phyloP scores from a whole-genome alignment of 2,113 vertebrate genomes.

The Climacteris rufus region DNA sequence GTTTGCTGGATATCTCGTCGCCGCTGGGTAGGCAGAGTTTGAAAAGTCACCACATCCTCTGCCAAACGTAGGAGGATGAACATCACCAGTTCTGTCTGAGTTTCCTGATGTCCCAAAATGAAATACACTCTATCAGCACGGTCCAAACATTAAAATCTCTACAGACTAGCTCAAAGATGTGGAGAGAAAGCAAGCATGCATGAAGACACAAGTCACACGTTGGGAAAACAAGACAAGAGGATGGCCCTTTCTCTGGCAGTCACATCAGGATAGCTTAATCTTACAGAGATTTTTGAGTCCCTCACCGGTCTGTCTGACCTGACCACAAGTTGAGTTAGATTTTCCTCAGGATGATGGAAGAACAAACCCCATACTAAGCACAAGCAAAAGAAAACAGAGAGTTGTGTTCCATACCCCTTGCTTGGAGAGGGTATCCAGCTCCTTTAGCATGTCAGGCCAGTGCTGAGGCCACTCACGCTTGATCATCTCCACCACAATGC shows the following conservation, averaged over 20 bases:
- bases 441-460: constrained; percentile 95
- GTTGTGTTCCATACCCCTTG: constrained; percentile 79
- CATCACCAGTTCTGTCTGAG: constrained; percentile 97
- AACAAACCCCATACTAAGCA: not conserved
- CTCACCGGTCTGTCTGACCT: not conserved
- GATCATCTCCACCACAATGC: constrained; percentile 96
- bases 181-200: not conserved
- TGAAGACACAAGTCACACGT: not conserved
- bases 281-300: not conserved
- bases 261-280: not conserved
- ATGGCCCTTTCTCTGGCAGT: not conserved
- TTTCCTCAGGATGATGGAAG: not conserved
- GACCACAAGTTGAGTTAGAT: not conserved
- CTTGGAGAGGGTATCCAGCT: constrained; percentile 88
- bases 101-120: constrained; percentile 76
- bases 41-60: constrained; percentile 96
- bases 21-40: constrained; percentile 89
- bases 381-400: not conserved
- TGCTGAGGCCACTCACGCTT: constrained; percentile 98
- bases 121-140: constrained; percentile 19
- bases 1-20: constrained; percentile 96
- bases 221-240: not conserved
- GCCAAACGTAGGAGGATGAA: constrained; percentile 91
- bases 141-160: not conserved
- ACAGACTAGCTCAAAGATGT: not conserved